Conservation (phyloP, 2,797 vertebrate species). For the Gymnodraco acuticeps region DNA sequence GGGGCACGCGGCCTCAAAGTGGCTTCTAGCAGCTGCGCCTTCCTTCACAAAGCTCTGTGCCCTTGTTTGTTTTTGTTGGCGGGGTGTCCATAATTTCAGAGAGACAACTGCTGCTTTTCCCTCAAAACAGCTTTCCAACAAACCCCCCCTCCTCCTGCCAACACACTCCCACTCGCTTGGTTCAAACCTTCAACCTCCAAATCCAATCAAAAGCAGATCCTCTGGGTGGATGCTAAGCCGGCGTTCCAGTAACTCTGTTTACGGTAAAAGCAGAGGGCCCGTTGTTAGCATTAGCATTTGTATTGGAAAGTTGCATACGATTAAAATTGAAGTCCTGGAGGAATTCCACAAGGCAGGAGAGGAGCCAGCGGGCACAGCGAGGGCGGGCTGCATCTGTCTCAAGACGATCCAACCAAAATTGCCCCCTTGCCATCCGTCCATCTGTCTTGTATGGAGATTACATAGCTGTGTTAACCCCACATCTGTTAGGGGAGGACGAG, state of each 20-base stretch:
- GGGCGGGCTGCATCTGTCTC: conserved; percentile 69
- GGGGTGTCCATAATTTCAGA: conserved; percentile 74
- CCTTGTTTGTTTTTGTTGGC: conserved; percentile 75
- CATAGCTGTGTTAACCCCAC: conserved; percentile 62
- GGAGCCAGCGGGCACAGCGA: conserved; percentile 59
- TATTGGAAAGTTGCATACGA: conserved; percentile 74
- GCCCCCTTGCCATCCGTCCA: conserved; percentile 71
- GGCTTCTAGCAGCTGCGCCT: conserved; percentile 70
- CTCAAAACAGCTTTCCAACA: conserved; percentile 65
- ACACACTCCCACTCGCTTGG: conserved; percentile 48
- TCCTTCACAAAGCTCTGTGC: conserved; percentile 52
- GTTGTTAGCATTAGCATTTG: conserved; percentile 78
- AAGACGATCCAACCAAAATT: conserved; percentile 63
- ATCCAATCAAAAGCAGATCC: conserved; percentile 77
- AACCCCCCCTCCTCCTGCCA: conserved; percentile 25
- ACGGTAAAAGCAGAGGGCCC: conserved; percentile 52
- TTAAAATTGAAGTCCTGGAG: conserved; percentile 71
- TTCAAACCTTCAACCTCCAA: conserved; percentile 62
- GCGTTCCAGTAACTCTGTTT: conserved; percentile 64
- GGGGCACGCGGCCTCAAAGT: conserved; percentile 51
- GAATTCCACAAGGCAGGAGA: conserved; percentile 66
- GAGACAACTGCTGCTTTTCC: conserved; percentile 69
- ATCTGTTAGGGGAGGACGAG: conserved; percentile 56
- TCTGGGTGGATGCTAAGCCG: conserved; percentile 64
- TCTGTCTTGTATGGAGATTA: conserved; percentile 64